Base-by-base conservation (phyloP, 2,888 invertebrate genomes). In the Drosophila subquinaria region DNA sequence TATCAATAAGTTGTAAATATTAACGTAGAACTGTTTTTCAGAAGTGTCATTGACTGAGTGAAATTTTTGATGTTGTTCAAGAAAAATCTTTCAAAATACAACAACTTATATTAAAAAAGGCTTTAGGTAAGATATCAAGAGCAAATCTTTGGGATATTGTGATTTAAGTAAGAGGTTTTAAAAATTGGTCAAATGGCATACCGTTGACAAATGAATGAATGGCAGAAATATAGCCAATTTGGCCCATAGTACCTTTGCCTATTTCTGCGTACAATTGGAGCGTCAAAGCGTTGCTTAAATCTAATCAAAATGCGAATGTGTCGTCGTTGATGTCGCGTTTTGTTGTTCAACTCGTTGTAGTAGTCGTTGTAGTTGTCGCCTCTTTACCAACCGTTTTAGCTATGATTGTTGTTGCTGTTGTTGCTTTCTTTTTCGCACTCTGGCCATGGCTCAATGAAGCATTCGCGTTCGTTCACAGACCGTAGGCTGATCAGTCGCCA, bases 301-400 rank as follows among this genome's bases (percentile, higher is more conserved):
- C 88, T 88, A 86, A 86, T 89, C 86, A 86, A 89, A 86, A 88
- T 79, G 85, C 86, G 82, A 79, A 81, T 87, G 79, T 69, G 68
- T 76, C 73, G 77, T 52, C 74, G 80, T 69, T 61, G 68, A 57
- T 69, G 73, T 79, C 61, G 78, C 67, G 45, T 66, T 57, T 76
- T 50, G 77, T 66, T 76, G 81, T 74, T 66, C 61, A 33, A 66
- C 79, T 71, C 57, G 82, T 63, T 76, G 80, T 76, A 69, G 76
- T 61, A 57, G 81, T 60, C 53, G 61, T 50, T 69, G 79, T 67
- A 63, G 66, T 69, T 82, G 80, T 73, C 68, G 79, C 64, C 77
- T 72, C 73, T 80, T 68, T 64, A 59, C 23, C 77, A 64, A 56
- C 47, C 38, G 23, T 42, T 53, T 45, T 8, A 35, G 47, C 33